Conservation (phyloP, 2,797 vertebrate genomes). For the Thunnus albacares region DNA sequence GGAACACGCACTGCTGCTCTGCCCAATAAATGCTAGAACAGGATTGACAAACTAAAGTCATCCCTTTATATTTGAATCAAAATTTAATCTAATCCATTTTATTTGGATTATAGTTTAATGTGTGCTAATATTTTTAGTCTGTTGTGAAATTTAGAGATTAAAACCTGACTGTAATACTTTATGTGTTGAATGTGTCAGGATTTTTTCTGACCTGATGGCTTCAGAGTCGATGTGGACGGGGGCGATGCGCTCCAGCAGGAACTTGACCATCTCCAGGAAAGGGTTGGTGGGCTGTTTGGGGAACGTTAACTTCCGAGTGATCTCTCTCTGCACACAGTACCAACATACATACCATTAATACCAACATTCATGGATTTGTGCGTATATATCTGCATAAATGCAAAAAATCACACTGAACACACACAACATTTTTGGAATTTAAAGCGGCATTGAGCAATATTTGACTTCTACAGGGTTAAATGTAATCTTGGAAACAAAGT, state of each 20-base stretch:
- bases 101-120: not conserved
- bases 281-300: conserved; percentile 99
- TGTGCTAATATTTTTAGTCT: not conserved
- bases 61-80: conserved; percentile 4
- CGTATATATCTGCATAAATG: not conserved
- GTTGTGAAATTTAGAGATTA: not conserved
- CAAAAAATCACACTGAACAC: too few relatives aligned
- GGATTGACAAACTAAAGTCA: not conserved
- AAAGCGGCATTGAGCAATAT: not conserved
- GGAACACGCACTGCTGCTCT: conserved; percentile 9
- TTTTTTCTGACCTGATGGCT: conserved; percentile 93
- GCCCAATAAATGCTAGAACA: not conserved
- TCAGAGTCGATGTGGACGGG: conserved; percentile 99
- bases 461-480: not conserved
- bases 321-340: conserved; percentile 90
- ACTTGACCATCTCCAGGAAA: conserved; percentile 99
- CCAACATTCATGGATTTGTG: not conserved
- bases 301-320: conserved; percentile 97
- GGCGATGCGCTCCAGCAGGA: conserved; percentile 98
- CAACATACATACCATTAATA: conserved; percentile 17
- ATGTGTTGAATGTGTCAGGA: not conserved
- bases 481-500: not conserved
- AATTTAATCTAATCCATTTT: not conserved
- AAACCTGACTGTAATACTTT: not conserved
- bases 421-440: not conserved